Base-by-base conservation (phyloP, 2,797 vertebrate genomes). In the Centropyge bicolor region DNA sequence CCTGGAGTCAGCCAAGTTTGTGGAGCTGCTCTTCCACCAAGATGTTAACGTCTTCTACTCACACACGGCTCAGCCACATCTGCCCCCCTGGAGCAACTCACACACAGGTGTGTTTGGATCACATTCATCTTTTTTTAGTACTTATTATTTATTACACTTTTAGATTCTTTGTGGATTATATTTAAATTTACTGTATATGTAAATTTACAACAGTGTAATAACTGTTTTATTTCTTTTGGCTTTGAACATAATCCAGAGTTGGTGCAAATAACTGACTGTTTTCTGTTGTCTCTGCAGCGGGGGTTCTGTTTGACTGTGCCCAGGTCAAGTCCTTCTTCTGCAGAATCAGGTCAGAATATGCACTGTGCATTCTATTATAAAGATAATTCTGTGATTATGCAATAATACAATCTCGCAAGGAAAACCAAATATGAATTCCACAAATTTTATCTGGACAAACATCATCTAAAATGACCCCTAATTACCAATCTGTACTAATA, bases 281-380 rank as follows among this genome's bases (percentile, higher is more conserved):
- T 20, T 84, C 64, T 87, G 36, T 80, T 82, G 27, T 73, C 6
- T 85, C 69, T 73, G 8, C 91, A 96, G 96, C 90, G 0, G 95
- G 97, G 3, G 89, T 93, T 1, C 92, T 94, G 69, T 95, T 95
- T 69, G 95, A 97, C 57, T 94, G 84, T 60, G 93, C 96, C 56
- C 97, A 95, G 38, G 96, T 96, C 88, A 98, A 97, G 81, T 96
- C 97, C 64, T 98, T 98, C 88, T 98, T 98, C 94, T 98, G 97
- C 94, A 95, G 97, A 90, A 97, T 99, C 88, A 95, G 96, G 97
- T 96, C 77, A 94, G 95, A 91, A 45, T 66, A 24, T 40, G 3
- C 16, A 10, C 0, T 31, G 16, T 74, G 6, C 5, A 63, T 36
- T 74, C 22, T 83, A 63, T 88, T 94, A 31, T 31, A 31, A 92